Evolutionary conservation across 2,888 invertebrate species (phyloP), one percentile per base, ranked within the genome.

Genomic region (Xanthia togata): DNA sequence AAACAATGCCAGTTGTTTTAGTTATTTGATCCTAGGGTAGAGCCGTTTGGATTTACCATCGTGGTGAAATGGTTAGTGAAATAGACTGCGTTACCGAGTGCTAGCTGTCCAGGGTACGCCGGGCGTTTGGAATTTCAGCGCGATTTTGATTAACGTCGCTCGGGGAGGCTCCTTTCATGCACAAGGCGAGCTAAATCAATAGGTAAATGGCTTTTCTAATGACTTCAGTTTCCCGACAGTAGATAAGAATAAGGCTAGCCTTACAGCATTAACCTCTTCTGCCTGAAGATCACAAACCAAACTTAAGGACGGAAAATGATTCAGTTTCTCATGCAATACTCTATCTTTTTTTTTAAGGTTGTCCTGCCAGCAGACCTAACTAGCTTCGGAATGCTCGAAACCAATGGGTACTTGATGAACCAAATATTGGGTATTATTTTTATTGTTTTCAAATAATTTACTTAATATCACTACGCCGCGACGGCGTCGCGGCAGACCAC

Each of bases 371-470:
- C 77, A 44, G 86, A 85, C 44, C 60, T 86, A 31, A 67, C 84
- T 5, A 86, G 79, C 41, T 87, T 81, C 23, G 88, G 88, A 23
- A 68, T 87, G 50, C 35, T 78, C 23, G 88, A 87, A 74, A 83
- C 83, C 14, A 87, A 87, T 50, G 87, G 82, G 1, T 73, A 82
- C 11, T 73, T 87, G 31, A 76, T 86, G 59, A 83, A 79, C 41
- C 83, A 84, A 4, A 74, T 85, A 60, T 31, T 84, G 23, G 87
- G 89, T 84, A 80, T 44, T 63, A 6, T 35, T 4, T 62, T 14
- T 26, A 1, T 17, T 57, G 23, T 26, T 41, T n/a, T 41, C 35
- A 0, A 14, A 41, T 41, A 4, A 44, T 20, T 31, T 23, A 5
- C 6, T 38, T 47, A 8, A 20, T 12, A 12, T 26, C 4, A 20